phyloP scores from a whole-genome alignment of 2,797 vertebrate species.

The Pipistrellus pygmaeus region DNA sequence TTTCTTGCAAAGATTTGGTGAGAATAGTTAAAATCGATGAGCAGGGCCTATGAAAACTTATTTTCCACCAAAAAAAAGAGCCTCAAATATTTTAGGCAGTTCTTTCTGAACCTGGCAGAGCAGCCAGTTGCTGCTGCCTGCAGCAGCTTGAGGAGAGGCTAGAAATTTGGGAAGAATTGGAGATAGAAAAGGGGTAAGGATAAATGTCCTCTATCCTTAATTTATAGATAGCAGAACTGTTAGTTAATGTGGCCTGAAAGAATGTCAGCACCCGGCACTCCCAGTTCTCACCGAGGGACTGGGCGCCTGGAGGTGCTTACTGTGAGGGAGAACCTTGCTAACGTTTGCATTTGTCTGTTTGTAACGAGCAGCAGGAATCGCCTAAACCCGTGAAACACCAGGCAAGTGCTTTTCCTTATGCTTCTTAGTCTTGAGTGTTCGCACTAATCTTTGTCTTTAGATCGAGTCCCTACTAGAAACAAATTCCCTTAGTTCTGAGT shows the following conservation, averaged over 20 bases:
- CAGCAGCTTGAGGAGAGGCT: not conserved
- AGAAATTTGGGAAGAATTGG: not conserved
- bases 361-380: conserved; percentile 96
- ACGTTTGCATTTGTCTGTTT: conserved; percentile 94
- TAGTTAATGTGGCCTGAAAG: not conserved
- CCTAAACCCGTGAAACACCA: conserved; percentile 97
- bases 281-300: not conserved
- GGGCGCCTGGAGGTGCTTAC: conserved; percentile 78
- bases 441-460: conserved; percentile 65
- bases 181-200: not conserved
- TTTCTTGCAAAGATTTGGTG: conserved; percentile 13
- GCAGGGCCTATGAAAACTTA: not conserved
- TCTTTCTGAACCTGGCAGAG: not conserved
- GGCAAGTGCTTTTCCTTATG: conserved; percentile 93
- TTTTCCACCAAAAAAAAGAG: not conserved
- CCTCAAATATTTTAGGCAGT: not conserved
- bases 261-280: not conserved
- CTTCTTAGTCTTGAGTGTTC: conserved; percentile 79
- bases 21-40: not conserved
- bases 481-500: conserved; percentile 3
- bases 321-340: conserved; percentile 88
- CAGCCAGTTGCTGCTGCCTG: not conserved
- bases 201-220: not conserved
- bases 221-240: not conserved
- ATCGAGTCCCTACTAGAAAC: conserved; percentile 32